These are phyloP conservation scores for Ophioninae sp. DNA, from an alignment of 2,888 invertebrate species.

Conservation along the genomic window DNA sequence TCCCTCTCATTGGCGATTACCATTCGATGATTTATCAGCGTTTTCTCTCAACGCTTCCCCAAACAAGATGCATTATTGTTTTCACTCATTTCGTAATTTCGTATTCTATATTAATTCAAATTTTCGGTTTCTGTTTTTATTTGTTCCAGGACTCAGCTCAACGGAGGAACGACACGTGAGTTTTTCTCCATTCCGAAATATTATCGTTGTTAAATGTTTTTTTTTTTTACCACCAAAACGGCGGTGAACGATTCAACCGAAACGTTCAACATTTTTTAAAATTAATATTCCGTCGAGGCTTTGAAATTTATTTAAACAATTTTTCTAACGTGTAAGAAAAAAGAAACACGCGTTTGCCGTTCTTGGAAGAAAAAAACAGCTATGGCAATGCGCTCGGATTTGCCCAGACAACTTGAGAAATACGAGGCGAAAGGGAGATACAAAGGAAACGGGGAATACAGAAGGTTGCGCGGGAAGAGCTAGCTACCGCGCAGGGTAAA, in stretches of 20 bases:
- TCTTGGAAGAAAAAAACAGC: no score
- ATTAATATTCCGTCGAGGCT: no score
- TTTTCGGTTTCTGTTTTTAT: conserved; percentile 64
- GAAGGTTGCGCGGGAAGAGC: not conserved
- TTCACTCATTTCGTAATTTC: conserved; percentile 16
- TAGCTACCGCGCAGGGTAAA: not conserved
- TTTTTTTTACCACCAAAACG: no score
- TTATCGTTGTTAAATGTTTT: no score
- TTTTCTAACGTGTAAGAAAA: no score
- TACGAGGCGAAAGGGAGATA: not conserved
- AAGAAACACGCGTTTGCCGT: not conserved
- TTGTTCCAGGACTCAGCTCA: conserved; percentile 84
- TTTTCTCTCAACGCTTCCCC: conserved; percentile 6
- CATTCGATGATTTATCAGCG: not conserved
- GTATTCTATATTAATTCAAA: conserved; percentile 51
- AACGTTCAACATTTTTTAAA: no score
- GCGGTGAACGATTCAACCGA: no score
- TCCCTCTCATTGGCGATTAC: not conserved
- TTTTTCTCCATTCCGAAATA: conserved; percentile 73
- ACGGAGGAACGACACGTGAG: conserved; percentile 86
- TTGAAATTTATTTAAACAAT: no score
- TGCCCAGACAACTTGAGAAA: not conserved
- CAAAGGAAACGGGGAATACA: not conserved
- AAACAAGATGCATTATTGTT: conserved; percentile 5
- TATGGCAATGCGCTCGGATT: no score